These are phyloP conservation scores for Egretta garzetta DNA, from an alignment of 2,113 vertebrate genomes.

Conservation along the genomic window DNA sequence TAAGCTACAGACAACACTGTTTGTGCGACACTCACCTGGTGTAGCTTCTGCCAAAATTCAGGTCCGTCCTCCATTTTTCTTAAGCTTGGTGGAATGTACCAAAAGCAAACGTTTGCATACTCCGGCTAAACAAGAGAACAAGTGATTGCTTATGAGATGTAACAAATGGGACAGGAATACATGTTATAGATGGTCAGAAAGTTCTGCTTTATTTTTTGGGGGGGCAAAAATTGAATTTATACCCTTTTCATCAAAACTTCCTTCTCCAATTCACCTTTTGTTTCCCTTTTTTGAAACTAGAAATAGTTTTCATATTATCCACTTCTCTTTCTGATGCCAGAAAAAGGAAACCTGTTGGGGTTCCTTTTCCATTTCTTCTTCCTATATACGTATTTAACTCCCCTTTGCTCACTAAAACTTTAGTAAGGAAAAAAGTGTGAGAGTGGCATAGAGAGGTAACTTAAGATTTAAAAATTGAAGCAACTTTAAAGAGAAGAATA, in stretches of 20 bases:
- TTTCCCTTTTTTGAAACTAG: neutral
- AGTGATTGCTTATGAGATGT: neutral
- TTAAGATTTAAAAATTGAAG: neutral
- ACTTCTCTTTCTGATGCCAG: neutral
- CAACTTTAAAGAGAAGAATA: neutral
- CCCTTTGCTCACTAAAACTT: neutral
- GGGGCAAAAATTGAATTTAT: neutral
- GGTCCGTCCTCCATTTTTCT: slow-evolving; percentile 76
- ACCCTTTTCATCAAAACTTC: neutral
- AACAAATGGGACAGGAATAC: neutral
- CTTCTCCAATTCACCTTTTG: neutral
- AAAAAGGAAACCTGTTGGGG: neutral
- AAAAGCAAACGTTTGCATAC: slow-evolving; percentile 84
- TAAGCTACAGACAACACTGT: neutral
- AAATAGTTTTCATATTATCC: neutral
- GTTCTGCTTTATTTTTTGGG: neutral
- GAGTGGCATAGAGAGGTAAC: neutral
- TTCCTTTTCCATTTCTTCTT: neutral
- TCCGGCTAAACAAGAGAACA: slow-evolving; percentile 75
- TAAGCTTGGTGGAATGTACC: slow-evolving; percentile 85
- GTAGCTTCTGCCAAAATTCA: slow-evolving; percentile 80
- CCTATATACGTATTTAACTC: neutral
- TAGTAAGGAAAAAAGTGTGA: neutral
- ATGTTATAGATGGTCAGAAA: neutral
- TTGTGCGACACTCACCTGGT: slow-evolving; percentile 66